These are phyloP conservation scores for Chelonus formosanus DNA, from an alignment of 2,888 invertebrate species.

Conservation along the genomic window DNA sequence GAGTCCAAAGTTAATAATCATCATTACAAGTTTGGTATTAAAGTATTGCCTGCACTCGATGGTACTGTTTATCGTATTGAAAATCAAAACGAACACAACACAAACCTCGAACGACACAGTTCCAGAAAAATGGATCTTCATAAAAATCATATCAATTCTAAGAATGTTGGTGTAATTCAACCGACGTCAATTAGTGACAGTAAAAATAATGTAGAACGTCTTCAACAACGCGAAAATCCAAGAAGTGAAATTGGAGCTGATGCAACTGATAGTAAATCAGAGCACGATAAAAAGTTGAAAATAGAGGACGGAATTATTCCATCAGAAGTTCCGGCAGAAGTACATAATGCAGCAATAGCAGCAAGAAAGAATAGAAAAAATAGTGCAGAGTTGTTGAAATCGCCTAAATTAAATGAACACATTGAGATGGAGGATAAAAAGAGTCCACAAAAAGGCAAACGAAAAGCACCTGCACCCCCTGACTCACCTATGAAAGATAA, in stretches of 20 bases:
- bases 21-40: slow-evolving; percentile 73
- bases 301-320: slow-evolving; percentile 71
- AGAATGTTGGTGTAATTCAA: not conserved
- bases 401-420: slow-evolving; percentile 47
- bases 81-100: slow-evolving; percentile 62
- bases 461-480: slow-evolving; percentile 79
- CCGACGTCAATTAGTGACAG: slow-evolving; percentile 1
- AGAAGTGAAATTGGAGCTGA: slow-evolving; percentile 43
- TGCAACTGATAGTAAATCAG: slow-evolving; percentile 51
- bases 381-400: slow-evolving; percentile 50
- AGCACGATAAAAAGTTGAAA: slow-evolving; percentile 70
- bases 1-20: slow-evolving; percentile 65
- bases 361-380: slow-evolving; percentile 75
- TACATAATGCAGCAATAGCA: slow-evolving; percentile 77
- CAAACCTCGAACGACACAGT: slow-evolving; percentile 60
- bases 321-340: slow-evolving; percentile 76
- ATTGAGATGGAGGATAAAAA: slow-evolving; percentile 64
- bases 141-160: slow-evolving; percentile 31
- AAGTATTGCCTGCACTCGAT: slow-evolving; percentile 68
- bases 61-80: slow-evolving; percentile 60
- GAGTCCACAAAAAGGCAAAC: slow-evolving; percentile 70
- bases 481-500: slow-evolving; percentile 32
- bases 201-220: slow-evolving; percentile 26
- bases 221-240: slow-evolving; percentile 50
- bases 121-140: slow-evolving; percentile 54